A percentile compares a stretch with the other conserved stretches of the same genome.
phyloP scores from a whole-genome alignment of 2,113 vertebrate genomes.

The Uria lomvia region DNA sequence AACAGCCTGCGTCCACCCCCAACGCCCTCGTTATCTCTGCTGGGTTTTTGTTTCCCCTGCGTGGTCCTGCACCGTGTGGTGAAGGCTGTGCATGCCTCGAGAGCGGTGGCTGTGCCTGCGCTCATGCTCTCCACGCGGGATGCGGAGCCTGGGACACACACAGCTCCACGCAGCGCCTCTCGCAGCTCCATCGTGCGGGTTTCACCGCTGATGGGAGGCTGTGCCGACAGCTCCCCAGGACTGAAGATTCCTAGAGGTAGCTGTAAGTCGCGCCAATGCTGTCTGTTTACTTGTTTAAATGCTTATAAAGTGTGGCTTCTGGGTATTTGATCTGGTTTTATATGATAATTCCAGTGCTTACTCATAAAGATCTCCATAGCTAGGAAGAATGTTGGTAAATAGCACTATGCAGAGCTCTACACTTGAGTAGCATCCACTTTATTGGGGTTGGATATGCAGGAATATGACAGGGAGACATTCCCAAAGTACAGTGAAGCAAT shows the following conservation, averaged over 20 bases:
- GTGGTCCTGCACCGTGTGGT: neutral
- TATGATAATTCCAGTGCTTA: neutral
- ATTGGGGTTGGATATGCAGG: neutral
- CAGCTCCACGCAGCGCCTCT: neutral
- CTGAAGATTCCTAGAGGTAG: neutral
- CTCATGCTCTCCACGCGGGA: neutral
- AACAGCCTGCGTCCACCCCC: neutral
- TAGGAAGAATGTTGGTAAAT: neutral
- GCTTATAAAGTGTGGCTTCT: neutral
- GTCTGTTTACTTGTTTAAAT: neutral
- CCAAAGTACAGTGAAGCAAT: neutral
- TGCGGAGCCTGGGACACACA: neutral
- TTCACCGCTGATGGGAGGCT: neutral
- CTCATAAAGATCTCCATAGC: neutral
- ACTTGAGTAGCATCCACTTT: neutral
- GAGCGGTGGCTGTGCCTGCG: fast-evolving
- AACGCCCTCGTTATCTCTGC: neutral
- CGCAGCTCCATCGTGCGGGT: neutral
- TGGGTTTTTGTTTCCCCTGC: neutral
- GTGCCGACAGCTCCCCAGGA: neutral
- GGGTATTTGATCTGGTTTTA: neutral
- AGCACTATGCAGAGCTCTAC: neutral
- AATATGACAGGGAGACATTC: neutral
- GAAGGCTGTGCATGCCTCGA: neutral
- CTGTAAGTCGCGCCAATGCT: neutral